These are phyloP conservation scores for Limnephilus auricula DNA, from an alignment of 2,888 invertebrate species.

Conservation along the genomic window DNA sequence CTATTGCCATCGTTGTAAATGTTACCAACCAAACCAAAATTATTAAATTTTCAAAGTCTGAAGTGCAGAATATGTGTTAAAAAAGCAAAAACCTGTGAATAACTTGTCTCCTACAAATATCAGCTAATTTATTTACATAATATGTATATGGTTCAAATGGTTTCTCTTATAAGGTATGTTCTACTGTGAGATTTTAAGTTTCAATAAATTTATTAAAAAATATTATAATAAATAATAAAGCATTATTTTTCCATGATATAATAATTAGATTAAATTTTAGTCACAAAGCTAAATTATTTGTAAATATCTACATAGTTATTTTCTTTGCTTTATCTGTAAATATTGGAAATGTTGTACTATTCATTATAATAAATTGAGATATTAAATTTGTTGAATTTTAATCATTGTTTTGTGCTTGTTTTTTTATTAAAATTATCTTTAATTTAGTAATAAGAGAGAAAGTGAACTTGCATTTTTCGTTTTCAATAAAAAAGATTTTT, in stretches of 20 bases:
- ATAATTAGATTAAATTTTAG: not conserved
- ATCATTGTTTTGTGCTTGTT: not conserved
- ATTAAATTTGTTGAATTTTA: slow-evolving; percentile 23
- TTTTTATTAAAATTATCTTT: not conserved
- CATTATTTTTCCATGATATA: slow-evolving; percentile 2
- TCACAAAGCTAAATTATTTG: not conserved
- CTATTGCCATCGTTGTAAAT: not conserved
- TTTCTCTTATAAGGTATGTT: not conserved
- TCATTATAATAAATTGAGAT: not conserved
- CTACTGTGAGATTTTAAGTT: not conserved
- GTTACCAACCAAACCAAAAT: not conserved
- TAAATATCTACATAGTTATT: not conserved
- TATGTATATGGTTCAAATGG: not conserved
- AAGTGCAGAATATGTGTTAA: not conserved
- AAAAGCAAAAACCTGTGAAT: not conserved
- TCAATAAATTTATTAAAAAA: not conserved
- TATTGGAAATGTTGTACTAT: not conserved
- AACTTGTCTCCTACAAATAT: not conserved
- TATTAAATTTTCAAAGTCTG: not conserved
- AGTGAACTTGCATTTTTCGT: not conserved
- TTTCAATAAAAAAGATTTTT: not conserved
- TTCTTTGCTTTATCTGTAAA: not conserved
- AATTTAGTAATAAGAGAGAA: not conserved
- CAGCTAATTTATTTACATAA: not conserved
- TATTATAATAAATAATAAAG: not conserved